Evolutionary conservation across 2,113 vertebrate genomes (phyloP), one percentile per base, ranked within the genome.

Genomic region (Heptranchias perlo): DNA sequence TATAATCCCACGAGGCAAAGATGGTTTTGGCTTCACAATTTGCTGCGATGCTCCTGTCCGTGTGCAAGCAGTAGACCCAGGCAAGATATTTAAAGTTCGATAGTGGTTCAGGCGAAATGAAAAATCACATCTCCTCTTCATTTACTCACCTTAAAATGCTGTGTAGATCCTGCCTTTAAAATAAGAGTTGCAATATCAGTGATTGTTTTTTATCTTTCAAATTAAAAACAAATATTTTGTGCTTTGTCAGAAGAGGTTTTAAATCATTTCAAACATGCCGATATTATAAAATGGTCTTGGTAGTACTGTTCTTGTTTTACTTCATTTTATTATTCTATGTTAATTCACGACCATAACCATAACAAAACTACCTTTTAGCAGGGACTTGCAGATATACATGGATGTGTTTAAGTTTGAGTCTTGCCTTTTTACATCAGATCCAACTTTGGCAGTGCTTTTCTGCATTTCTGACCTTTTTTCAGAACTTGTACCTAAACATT

Each of bases 21-120:
- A 99, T 89, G 99, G 99, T 96, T 99, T 98, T 96, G 99, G 99
- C 96, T 99, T 99, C 97, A 99, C 99, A 62, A 99, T 99, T 98
- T 99, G 98, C 98, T 99, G 98, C 0, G 99, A 99, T 97, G 98
- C 99, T 96, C 99, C 99, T 0, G 99, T 99, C 96, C 98, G 98
- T 65, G 99, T 99, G 84, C 99, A 99, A 97, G 99, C 98, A 0
- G 99, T 99, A 94, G 99, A 99, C 97, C 98, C 99, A 0, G 99
- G 99, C 98, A 97, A 98, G 98, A 97, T 28, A 65, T 31, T 94
- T 47, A 64, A 28, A 39, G 14, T 67, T 91, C 5, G 11, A 8
- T 47, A 21, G 39, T 47, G 21, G 39, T 47, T 94, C 14, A 28
- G 58, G n/a, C 92, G 58, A 58, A 89, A 35, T 89, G 25, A 89